Conservation (phyloP, 2,113 vertebrate species). For the Stigmatopora nigra region DNA sequence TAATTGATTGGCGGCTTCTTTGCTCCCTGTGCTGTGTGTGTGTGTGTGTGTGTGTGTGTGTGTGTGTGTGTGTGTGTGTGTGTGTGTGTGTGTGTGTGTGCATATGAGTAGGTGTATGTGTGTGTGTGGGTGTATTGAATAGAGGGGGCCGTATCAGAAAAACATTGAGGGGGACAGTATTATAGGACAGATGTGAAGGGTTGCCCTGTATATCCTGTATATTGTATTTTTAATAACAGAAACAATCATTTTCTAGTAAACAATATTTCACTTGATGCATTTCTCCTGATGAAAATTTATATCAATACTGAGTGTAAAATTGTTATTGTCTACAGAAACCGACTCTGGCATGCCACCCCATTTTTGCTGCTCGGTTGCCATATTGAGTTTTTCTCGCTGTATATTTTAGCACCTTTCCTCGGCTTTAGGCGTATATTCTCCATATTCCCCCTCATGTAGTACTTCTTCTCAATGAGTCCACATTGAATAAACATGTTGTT, state of each 20-base stretch:
- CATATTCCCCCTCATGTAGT: constrained; percentile 22
- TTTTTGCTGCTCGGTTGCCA: constrained; percentile 57
- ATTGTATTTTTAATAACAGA: background rate
- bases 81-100: constrained; percentile 38
- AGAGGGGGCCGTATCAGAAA: constrained; percentile 2
- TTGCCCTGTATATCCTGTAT: background rate
- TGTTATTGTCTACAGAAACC: constrained; percentile 42
- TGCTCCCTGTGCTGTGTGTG: constrained; percentile 56
- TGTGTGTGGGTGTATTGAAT: constrained; percentile 1
- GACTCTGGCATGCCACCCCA: constrained; percentile 16
- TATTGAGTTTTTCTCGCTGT: constrained; percentile 67
- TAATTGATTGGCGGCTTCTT: constrained; percentile 78
- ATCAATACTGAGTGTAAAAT: constrained; percentile 33
- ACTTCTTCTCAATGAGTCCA: constrained; percentile 4
- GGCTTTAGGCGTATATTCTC: constrained; percentile 34
- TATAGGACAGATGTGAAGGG: background rate
- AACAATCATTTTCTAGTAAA: background rate
- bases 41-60: constrained; percentile 37
- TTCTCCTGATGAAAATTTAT: constrained; percentile 19
- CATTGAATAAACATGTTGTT: constrained; percentile 50
- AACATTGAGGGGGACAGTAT: background rate
- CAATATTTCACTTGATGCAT: constrained; percentile 9
- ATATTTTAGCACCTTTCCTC: constrained; percentile 70
- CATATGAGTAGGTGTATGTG: background rate
- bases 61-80: too few relatives aligned